Evolutionary conservation across 2,797 vertebrate species (phyloP).

Genomic region (Enoplosus armatus): DNA sequence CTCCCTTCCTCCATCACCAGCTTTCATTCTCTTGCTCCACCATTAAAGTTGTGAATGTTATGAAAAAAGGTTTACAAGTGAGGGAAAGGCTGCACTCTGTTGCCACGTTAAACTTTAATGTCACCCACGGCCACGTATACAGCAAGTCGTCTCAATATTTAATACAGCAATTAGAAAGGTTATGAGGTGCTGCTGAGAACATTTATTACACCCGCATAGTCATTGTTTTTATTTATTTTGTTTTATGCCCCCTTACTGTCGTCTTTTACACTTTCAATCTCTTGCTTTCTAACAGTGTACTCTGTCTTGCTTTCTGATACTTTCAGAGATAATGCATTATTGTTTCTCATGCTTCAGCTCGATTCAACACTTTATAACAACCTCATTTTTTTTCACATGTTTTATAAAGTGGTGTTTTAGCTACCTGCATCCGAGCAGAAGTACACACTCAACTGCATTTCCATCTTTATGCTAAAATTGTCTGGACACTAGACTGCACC

Average conservation of each 20-base stretch:
- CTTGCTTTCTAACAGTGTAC: background rate
- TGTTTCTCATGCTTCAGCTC: constrained; percentile 20
- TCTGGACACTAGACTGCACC: constrained; percentile 42
- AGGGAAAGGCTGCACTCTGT: constrained; percentile 55
- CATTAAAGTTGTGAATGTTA: constrained; percentile 20
- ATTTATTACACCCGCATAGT: constrained; percentile 50
- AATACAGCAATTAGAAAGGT: constrained; percentile 75
- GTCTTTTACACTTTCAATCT: background rate
- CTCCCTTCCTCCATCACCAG: background rate
- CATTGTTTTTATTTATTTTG: constrained; percentile 28
- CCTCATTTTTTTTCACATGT: constrained; percentile 7
- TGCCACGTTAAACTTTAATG: constrained; percentile 72
- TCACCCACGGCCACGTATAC: constrained; percentile 53
- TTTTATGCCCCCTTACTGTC: constrained; percentile 1
- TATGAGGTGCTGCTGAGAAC: constrained; percentile 55
- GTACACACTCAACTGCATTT: constrained; percentile 55
- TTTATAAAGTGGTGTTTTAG: constrained; percentile 54
- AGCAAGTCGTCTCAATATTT: constrained; percentile 66
- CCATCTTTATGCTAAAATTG: constrained; percentile 59
- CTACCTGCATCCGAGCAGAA: constrained; percentile 40
- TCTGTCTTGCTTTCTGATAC: constrained; percentile 1
- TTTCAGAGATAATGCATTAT: constrained; percentile 17
- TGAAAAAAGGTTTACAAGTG: constrained; percentile 34
- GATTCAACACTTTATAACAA: constrained; percentile 17
- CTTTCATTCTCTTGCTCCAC: constrained; percentile 24